phyloP scores from a whole-genome alignment of 2,797 vertebrate genomes.

The Sphaeramia orbicularis region DNA sequence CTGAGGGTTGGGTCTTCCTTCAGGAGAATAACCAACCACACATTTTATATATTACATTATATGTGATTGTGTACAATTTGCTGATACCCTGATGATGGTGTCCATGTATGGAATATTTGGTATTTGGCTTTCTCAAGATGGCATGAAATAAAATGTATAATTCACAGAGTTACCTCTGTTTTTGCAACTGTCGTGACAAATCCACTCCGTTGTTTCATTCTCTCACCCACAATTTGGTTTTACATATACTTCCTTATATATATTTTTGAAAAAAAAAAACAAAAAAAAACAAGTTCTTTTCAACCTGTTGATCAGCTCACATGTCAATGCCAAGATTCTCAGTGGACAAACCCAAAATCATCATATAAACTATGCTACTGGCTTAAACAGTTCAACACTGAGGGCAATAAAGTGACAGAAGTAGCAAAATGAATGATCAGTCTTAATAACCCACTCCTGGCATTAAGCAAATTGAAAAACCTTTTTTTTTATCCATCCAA shows the following conservation, averaged over 20 bases:
- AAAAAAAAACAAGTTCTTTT: slow-evolving; percentile 43
- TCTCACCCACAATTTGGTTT: slow-evolving; percentile 56
- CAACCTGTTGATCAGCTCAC: slow-evolving; percentile 57
- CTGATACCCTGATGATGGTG: slow-evolving; percentile 84
- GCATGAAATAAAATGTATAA: slow-evolving; percentile 85
- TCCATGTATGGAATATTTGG: slow-evolving; percentile 85
- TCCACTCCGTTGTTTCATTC: slow-evolving; percentile 69
- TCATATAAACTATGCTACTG: slow-evolving; percentile 56
- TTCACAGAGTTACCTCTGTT: slow-evolving; percentile 85
- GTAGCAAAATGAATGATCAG: slow-evolving; percentile 60
- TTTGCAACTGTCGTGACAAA: slow-evolving; percentile 79
- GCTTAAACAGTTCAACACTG: slow-evolving; percentile 69
- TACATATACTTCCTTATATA: slow-evolving; percentile 11
- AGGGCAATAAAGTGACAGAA: slow-evolving; percentile 78
- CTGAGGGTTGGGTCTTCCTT: slow-evolving; percentile 70
- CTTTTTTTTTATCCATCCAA: slow-evolving; percentile 51
- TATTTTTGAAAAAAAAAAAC: too few species aligned
- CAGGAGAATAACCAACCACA: slow-evolving; percentile 71
- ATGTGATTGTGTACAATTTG: slow-evolving; percentile 85
- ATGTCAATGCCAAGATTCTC: slow-evolving; percentile 75
- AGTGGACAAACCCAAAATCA: slow-evolving; percentile 63
- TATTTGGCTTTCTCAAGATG: slow-evolving; percentile 85
- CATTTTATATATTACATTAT: slow-evolving; percentile 86
- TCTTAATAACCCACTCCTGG: slow-evolving; percentile 54
- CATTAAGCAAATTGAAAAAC: slow-evolving; percentile 61